Evolutionary conservation across 2,113 vertebrate genomes (phyloP).

Genomic region (Phoxinus phoxinus): DNA sequence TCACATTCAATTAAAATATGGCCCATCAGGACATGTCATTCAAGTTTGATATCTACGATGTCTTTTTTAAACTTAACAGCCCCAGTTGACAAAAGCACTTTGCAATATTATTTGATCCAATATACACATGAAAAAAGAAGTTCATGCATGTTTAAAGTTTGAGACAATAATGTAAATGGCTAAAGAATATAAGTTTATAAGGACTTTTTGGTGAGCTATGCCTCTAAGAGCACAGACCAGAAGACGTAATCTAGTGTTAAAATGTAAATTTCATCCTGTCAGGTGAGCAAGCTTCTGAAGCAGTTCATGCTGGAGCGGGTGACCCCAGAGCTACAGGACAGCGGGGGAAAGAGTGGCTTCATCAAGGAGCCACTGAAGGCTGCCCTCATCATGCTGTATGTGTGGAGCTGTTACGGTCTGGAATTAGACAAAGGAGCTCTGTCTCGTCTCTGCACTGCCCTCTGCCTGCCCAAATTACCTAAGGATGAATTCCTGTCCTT

Average conservation of each 20-base stretch:
- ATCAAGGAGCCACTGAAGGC: conserved; percentile 65
- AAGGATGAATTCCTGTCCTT: conserved; percentile 64
- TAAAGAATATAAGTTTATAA: too few relatives aligned
- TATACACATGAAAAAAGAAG: too few relatives aligned
- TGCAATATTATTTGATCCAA: too few relatives aligned
- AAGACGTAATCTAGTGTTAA: not conserved
- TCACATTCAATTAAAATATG: too few relatives aligned
- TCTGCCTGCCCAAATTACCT: conserved; percentile 67
- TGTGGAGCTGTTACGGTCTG: conserved; percentile 60
- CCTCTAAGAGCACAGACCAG: not conserved
- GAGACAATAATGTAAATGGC: too few relatives aligned
- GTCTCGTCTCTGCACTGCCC: conserved; percentile 60
- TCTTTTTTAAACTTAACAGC: too few relatives aligned
- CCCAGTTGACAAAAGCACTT: too few relatives aligned
- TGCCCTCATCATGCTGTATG: conserved; percentile 66
- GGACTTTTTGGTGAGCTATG: not conserved
- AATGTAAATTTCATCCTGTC: not conserved
- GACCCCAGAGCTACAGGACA: conserved; percentile 63
- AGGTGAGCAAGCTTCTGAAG: conserved; percentile 72
- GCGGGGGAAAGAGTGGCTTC: conserved; percentile 16
- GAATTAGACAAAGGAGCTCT: conserved; percentile 40
- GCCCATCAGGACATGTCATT: too few relatives aligned
- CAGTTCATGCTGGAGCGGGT: conserved; percentile 65
- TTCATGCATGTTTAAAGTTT: too few relatives aligned
- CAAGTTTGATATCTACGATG: too few relatives aligned